These are phyloP conservation scores for Masticophis lateralis DNA, from an alignment of 2,797 vertebrate genomes.

Conservation along the genomic window DNA sequence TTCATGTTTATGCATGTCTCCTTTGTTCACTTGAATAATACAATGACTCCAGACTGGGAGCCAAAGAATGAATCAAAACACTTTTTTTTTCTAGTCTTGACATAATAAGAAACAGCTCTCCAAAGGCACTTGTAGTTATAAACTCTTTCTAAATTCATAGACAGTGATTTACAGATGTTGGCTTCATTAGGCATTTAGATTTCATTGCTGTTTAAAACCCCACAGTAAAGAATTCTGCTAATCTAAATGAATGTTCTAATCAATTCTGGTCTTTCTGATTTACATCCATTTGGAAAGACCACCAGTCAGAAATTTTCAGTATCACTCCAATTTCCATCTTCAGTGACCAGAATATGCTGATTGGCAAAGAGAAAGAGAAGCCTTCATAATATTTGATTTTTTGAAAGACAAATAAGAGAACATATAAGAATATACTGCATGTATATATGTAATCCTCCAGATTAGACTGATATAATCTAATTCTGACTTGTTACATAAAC, in stretches of 20 bases:
- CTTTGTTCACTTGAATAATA: not conserved
- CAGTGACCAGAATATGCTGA: not conserved
- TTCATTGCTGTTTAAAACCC: slow-evolving; percentile 66
- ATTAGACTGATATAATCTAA: not conserved
- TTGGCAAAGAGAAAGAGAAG: slow-evolving; percentile 49
- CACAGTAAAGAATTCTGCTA: slow-evolving; percentile 67
- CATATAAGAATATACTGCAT: not conserved
- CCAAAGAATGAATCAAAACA: slow-evolving; percentile 40
- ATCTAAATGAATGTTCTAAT: slow-evolving; percentile 55
- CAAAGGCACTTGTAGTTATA: slow-evolving; percentile 76
- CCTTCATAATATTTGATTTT: slow-evolving; percentile 30
- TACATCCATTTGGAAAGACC: not conserved
- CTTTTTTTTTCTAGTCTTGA: slow-evolving; percentile 42
- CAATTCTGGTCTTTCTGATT: slow-evolving; percentile 31
- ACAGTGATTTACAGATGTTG: slow-evolving; percentile 74
- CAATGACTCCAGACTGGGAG: not conserved
- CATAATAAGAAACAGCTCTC: slow-evolving; percentile 74
- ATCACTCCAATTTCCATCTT: not conserved
- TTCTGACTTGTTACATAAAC: not conserved
- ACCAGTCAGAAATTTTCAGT: not conserved
- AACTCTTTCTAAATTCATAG: slow-evolving; percentile 77
- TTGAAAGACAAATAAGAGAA: slow-evolving; percentile 36
- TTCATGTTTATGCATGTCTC: slow-evolving; percentile 18
- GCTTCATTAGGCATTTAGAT: slow-evolving; percentile 69
- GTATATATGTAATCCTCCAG: not conserved